Base-by-base conservation (phyloP, 2,888 invertebrate genomes). In the Unio pictorum region DNA sequence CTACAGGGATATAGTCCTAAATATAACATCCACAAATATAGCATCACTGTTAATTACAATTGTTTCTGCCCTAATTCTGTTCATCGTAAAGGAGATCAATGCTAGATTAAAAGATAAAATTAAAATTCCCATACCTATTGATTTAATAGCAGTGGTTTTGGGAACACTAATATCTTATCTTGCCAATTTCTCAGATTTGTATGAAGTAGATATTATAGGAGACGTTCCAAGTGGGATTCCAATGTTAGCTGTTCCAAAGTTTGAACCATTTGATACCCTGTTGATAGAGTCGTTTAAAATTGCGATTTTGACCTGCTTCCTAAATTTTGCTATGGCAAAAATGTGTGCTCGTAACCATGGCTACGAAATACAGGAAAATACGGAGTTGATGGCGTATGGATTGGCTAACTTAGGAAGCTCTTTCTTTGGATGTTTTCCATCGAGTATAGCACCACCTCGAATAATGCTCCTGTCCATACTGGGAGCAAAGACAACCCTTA, bases 1-100 rank as follows among this genome's bases (percentile, higher is more conserved):
- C 1, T 89, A 93, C 66, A 89, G 92, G 26, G 93, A 93, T 83
- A 89, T 94, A 62, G 90, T 92, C 74, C 88, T 90, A 69, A 90
- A 92, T 78, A 89, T 94, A 73, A 82, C 90, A 5, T 81, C 91
- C n/a, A 90, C 93, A 17, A 95, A 96, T 88, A 86, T 91, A 77
- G 92, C 93, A 0, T 94, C 95, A 1, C 88, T 94, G 34, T 88
- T 92, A 34, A 92, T 95, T 64, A 94, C 95, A 0, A 78, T 92
- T 26, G 90, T 94, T 59, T 92, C 94, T 3, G 93, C 95, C 63
- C 79, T 92, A 30, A 83, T 93, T 65, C 92, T 95, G 56, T 90
- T 93, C 0, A 79, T 94, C 30, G 88, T 88, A 26, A 86, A 85
- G 67, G 65, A 76, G 23, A 69, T 87, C 55, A 87, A 87, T 69